Evolutionary conservation across 2,888 invertebrate genomes (phyloP), one percentile per base, ranked within the genome.

Genomic region (Euzetes globulus): DNA sequence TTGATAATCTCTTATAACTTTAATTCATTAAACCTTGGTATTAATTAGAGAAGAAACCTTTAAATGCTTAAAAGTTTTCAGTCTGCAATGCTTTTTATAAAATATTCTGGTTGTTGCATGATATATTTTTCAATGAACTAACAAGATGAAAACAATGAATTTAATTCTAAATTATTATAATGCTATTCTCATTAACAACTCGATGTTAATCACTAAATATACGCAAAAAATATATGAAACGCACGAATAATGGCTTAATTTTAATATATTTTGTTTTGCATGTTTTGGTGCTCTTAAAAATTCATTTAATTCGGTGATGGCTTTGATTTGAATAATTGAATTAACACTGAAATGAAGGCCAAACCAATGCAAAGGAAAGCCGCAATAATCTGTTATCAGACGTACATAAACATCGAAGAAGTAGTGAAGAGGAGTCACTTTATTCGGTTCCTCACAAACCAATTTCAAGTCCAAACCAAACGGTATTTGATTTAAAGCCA

Each of bases 401-500:
- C 9, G 65, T 65, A 6, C 37, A 22, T 9, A 65, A 65, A 65
- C 13, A 19, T 41, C 33, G 65, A 37, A 17, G 37, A 11, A 41
- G 41, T 65, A 65, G 65, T 65, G 65, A 65, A 65, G 65, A 65
- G 41, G 65, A 65, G 22, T 22, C 65, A 17, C 65, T 65, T 41
- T 65, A 65, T 65, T 65, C 65, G 11, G 65, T 65, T 41, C 65
- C 65, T 19, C 15, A 19, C 33, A 65, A 65, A 41, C 37, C 33
- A 17, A 65, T 19, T 41, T 65, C 65, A 7, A 65, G 13, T 65
- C 65, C 37, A 3, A 45, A 45, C 7, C 47, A 45, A 45, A 25
- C 41, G 70, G 70, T 70, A 70, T 45, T 70, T 45, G 27, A 41
- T 9, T 41, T 41, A 7, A 19, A 37, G 22, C 11, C 25, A 47